Evolutionary conservation across 2,113 vertebrate genomes (phyloP).

Genomic region (Alaudala cheleensis): DNA sequence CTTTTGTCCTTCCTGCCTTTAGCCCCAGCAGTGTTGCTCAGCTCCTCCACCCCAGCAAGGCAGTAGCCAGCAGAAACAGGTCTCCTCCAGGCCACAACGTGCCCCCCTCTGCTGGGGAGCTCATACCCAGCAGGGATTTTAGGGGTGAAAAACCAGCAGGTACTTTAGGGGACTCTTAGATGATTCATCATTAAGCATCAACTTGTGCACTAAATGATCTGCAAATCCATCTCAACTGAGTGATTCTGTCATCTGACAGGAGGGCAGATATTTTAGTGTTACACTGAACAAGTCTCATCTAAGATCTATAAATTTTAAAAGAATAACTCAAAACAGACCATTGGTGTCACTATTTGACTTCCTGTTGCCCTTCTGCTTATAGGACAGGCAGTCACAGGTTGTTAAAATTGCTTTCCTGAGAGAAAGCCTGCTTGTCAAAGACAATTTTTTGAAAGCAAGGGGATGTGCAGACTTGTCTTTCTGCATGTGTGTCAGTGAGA

Average conservation of each 20-base stretch:
- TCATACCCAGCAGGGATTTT: background rate
- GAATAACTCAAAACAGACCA: background rate
- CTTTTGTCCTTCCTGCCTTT: background rate
- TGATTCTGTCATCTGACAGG: background rate
- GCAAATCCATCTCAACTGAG: background rate
- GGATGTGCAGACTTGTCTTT: background rate
- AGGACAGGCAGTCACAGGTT: background rate
- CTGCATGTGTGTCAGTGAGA: background rate
- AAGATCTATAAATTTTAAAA: background rate
- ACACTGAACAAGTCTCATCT: background rate
- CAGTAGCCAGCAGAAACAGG: background rate
- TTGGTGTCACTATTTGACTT: background rate
- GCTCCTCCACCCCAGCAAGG: background rate
- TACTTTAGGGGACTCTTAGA: background rate
- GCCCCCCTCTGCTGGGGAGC: background rate
- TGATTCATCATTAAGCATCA: background rate
- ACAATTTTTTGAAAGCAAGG: background rate
- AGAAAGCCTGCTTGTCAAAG: background rate
- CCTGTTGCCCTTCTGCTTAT: background rate
- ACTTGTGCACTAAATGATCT: background rate
- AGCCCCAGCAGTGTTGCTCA: background rate
- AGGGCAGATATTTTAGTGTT: background rate
- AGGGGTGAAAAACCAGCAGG: background rate
- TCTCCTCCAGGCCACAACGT: rapidly evolving
- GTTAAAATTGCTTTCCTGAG: background rate